Conservation (phyloP, 2,113 vertebrate genomes). For the Cercopithecus mona region DNA sequence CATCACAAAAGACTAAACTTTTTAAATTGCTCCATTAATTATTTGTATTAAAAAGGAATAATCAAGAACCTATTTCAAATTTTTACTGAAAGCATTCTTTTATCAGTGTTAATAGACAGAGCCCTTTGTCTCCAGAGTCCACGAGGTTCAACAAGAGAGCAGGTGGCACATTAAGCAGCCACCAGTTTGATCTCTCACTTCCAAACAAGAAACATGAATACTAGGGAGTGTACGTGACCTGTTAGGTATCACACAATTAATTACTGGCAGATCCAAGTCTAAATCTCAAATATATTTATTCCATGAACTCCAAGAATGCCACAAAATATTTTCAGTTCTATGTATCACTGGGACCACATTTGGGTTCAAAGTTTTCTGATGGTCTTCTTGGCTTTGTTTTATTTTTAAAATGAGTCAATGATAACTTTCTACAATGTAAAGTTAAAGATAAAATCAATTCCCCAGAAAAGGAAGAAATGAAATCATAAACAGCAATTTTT, state of each 20-base stretch:
- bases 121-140: background rate
- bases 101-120: background rate
- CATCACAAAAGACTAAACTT: background rate
- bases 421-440: background rate
- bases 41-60: slow-evolving; percentile 3
- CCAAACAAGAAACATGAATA: background rate
- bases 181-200: background rate
- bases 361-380: background rate
- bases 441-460: background rate
- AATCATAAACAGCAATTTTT: background rate
- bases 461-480: background rate
- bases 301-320: background rate
- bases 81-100: background rate
- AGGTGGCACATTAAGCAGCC: background rate
- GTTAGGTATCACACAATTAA: fast-evolving
- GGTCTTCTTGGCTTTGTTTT: background rate
- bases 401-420: background rate
- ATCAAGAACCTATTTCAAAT: background rate
- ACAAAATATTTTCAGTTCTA: background rate
- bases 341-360: background rate
- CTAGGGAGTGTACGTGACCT: background rate
- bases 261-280: background rate
- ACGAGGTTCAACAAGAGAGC: background rate
- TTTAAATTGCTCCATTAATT: background rate
- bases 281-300: background rate